Conservation (phyloP, 2,888 invertebrate genomes). For the Cephus spinipes region DNA sequence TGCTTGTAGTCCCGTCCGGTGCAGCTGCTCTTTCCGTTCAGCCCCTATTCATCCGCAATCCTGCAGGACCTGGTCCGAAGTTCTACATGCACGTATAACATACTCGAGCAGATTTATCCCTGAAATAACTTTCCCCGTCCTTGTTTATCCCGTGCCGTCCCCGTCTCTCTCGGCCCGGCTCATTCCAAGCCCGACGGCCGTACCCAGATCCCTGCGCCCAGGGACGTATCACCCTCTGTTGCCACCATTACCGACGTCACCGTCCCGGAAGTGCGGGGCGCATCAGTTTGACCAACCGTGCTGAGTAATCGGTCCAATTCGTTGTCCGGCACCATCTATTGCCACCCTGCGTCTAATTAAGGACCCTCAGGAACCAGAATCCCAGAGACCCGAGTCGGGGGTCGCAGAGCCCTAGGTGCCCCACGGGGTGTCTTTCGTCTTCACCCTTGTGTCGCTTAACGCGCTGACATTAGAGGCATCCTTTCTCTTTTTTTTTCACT, state of each 20-base stretch:
- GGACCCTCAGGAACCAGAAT: neutral
- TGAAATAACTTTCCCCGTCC: constrained; percentile 17
- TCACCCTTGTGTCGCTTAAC: neutral
- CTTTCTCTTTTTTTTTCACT: neutral
- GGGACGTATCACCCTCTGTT: neutral
- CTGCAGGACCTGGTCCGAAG: neutral
- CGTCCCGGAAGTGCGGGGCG: neutral
- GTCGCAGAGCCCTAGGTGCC: neutral
- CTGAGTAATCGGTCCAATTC: neutral
- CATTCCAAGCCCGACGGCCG: neutral
- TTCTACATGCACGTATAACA: neutral
- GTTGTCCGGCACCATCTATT: neutral
- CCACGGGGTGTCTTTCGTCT: neutral
- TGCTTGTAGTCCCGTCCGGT: constrained; percentile 19
- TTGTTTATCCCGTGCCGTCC: constrained; percentile 13
- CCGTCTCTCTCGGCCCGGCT: neutral
- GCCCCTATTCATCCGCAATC: neutral
- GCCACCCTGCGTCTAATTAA: neutral
- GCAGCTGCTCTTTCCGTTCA: constrained; percentile 20
- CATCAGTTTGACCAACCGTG: neutral
- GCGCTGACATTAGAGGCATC: neutral
- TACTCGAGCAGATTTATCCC: constrained; percentile 25
- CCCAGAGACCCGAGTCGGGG: neutral
- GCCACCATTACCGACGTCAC: neutral
- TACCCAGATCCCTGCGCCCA: neutral